Base-by-base conservation (phyloP, 2,797 vertebrate species). In the Sebastes iracundus region DNA sequence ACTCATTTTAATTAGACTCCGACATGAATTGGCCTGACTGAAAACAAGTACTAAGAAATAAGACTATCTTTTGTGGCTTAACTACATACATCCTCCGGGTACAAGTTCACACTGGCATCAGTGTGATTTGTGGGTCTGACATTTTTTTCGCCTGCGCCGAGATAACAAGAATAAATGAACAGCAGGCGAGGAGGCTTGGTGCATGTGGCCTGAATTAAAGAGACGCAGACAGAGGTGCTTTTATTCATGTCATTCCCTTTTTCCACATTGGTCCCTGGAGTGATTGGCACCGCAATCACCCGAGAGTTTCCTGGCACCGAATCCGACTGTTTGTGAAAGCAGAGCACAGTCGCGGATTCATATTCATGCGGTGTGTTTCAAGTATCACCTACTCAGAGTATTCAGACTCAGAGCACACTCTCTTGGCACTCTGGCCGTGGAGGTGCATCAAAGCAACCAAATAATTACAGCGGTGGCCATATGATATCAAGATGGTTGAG, bases 381-480 rank as follows among this genome's bases (percentile, higher is more conserved):
- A 92, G 90, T 88, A 87, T 92, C 88, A 84, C 91, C 89, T 85
- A 81, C 87, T 90, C 81, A 23, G 75, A 88, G 79, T 65, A 69
- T 86, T 90, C 87, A 82, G 84, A 84, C 75, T 84, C 85, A 28
- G 80, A 90, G 89, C 85, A 75, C 74, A 79, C 83, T 86, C 82
- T 75, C 75, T 55, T 81, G 84, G 77, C 79, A 58, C 73, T 77
- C 62, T 58, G 86, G 80, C 81, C 85, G 77, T 83, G 91, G 79
- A 93, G 89, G 89, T 89, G 91, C 92, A 93, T 93, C 88, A 93
- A 93, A 92, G 89, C 86, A 87, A 80, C 74, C 87, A 85, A 88
- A 92, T 93, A 88, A 91, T 91, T 88, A 87, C 74, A 88, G 66
- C 72, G 3, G 82, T 70, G 52, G 80, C 85, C 83, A 82, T 69